Evolutionary conservation across 2,797 vertebrate genomes (phyloP), one percentile per base, ranked within the genome.

Genomic region (Nasua narica): DNA sequence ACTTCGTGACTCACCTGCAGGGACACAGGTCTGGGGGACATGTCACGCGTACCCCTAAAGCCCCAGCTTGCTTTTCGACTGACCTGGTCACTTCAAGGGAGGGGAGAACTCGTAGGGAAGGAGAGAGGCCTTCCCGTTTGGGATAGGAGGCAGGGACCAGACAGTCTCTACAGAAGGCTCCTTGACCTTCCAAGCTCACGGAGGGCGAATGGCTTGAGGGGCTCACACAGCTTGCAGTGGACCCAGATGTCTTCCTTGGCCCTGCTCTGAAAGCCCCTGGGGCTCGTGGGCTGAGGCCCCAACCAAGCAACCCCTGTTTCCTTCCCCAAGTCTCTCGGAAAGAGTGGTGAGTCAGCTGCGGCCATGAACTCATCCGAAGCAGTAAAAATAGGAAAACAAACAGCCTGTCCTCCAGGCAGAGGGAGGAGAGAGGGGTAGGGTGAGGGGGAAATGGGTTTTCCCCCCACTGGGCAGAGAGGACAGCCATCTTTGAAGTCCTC

Each of bases 261-360:
- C 46, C 82, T 58, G 46, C 29, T 32, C 70, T 74, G 67, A 58
- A 37, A 10, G 12, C 16, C 82, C 72, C 69, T 2, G 0, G 52
- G 72, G 76, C 58, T 84, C 56, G 25, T 83, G 77, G 94, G 93
- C 79, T 96, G 93, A 93, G 67, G 89, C 79, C 93, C 76, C 76
- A 67, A 54, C 54, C 93, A 69, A 94, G 97, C 86, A 96, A 72
- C 76, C 94, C 98, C 94, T 25, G 54, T 95, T 96, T 94, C 97
- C 97, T 88, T 97, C 94, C 81, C 91, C 96, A 95, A 96, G 50
- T 88, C 29, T 65, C 46, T 93, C 69, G 46, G 92, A 95, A 98
- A 97, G 95, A 96, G 90, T 65, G 82, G 97, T 98, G 98, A 98
- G 98, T 98, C 98, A 98, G 96, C 16, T 87, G 96, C 0, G 40